Base-by-base conservation (phyloP, 1,140 invertebrate species). In the Listronotus bonariensis region DNA sequence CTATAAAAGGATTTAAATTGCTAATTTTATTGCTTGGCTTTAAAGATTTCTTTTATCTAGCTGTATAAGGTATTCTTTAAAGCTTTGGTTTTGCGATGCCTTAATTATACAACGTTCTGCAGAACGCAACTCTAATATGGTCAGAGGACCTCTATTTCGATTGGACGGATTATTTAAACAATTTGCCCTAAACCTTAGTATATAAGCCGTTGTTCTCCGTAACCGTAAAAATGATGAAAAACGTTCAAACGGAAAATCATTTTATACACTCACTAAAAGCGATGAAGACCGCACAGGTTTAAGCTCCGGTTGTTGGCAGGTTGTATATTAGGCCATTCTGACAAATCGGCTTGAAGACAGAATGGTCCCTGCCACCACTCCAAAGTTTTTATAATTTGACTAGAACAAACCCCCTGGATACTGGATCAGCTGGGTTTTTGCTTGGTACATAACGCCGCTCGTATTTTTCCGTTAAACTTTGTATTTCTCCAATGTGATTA, bases 1-100 rank as follows among this genome's bases (percentile, higher is more conserved):
- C 78, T 9, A 82, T 38, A 56, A 77, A 77, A 15, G 79, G 78
- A 18, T 69, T 72, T n/a, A 80, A 60, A 52, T 58, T 71, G 41
- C 49, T 15, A 51, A 76, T 51, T 34, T 58, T 60, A 31, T 45
- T 56, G n/a, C 76, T 64, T 41, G 49, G 20, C 8, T 5, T 17
- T 40, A 17, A 67, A 3, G 3, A 17, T 14, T 8, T 51, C 7
- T 36, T 48, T 15, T 18, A n/a, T 17, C 17, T 45, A 18, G 32
- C 67, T 18, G 45, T 49, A n/a, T 15, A 59, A 48, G 43, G 7
- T 67, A 59, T 0, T 54, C 14, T 12, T 20, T 3, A 60, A 58
- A 69, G 9, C 3, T 48, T 41, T 63, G 6, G 31, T 26, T 36
- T 54, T 57, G 5, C 56, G 7, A 14, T 52, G 36, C 43, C 15